phyloP scores from a whole-genome alignment of 2,888 invertebrate genomes.

The Aromia moschata region DNA sequence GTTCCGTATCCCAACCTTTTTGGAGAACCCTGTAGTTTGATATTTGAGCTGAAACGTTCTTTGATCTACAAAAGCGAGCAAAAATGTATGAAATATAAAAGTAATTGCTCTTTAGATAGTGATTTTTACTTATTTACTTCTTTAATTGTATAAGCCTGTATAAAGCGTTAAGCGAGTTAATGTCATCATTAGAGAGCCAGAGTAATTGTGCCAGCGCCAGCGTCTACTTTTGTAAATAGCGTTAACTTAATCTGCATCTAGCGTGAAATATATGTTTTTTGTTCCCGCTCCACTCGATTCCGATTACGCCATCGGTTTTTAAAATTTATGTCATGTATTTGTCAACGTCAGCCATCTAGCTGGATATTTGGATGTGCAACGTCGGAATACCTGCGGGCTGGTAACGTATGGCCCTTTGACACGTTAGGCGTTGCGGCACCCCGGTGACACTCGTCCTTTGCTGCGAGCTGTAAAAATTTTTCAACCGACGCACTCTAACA shows the following conservation, averaged over 20 bases:
- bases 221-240: conserved; percentile 33
- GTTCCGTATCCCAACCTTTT: too few species aligned
- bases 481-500: too few species aligned
- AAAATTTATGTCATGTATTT: conserved; percentile 46
- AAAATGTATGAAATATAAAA: too few species aligned
- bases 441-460: not conserved
- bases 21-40: too few species aligned
- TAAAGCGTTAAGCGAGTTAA: too few species aligned
- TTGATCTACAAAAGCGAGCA: too few species aligned
- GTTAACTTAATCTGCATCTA: conserved; percentile 34
- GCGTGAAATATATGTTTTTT: conserved; percentile 33
- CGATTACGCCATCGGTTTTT: conserved; percentile 47
- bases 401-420: conserved; percentile 41
- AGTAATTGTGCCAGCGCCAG: too few species aligned
- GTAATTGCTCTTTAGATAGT: too few species aligned
- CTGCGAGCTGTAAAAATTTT: not conserved
- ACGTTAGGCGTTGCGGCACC: conserved; percentile 36
- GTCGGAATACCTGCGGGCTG: conserved; percentile 38
- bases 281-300: conserved; percentile 38
- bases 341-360: conserved; percentile 39
- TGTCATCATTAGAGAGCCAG: too few species aligned
- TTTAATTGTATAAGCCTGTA: too few species aligned
- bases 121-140: too few species aligned
- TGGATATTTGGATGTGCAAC: conserved; percentile 38
- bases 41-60: too few species aligned